Conservation (phyloP, 2,888 invertebrate genomes). For the Danaus chrysippus region DNA sequence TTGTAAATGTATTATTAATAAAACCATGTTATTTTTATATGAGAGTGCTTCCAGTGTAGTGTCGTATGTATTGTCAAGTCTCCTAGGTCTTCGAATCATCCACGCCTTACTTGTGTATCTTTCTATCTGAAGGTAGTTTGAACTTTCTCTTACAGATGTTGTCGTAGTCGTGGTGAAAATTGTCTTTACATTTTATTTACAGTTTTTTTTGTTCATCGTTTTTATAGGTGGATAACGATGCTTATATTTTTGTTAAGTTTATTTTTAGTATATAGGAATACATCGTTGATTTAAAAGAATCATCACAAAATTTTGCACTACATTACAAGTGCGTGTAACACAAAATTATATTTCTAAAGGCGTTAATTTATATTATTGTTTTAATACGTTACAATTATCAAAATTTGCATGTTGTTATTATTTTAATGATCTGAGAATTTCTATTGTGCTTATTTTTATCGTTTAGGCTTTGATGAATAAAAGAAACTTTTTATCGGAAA, state of each 20-base stretch:
- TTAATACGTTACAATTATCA: conserved; percentile 20
- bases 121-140: conserved; percentile 74
- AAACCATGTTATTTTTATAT: not conserved
- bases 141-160: conserved; percentile 60
- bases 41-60: conserved; percentile 2
- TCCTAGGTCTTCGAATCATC: conserved; percentile 59
- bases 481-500: not conserved
- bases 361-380: conserved; percentile 14
- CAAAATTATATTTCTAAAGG: not conserved
- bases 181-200: conserved; percentile 38
- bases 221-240: conserved; percentile 32
- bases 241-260: conserved; percentile 18
- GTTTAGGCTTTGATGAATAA: conserved; percentile 69
- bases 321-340: not conserved
- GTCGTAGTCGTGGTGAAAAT: conserved; percentile 54
- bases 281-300: no score
- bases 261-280: conserved; percentile 7
- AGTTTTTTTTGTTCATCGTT: conserved; percentile 42
- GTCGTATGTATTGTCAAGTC: conserved; percentile 29
- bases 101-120: conserved; percentile 78
- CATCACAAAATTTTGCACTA: not conserved
- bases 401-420: conserved; percentile 37
- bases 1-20: not conserved
- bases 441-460: conserved; percentile 64
- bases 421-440: conserved; percentile 39